Evolutionary conservation across 2,888 invertebrate genomes (phyloP), one percentile per base, ranked within the genome.

Genomic region (Erebia ligea): DNA sequence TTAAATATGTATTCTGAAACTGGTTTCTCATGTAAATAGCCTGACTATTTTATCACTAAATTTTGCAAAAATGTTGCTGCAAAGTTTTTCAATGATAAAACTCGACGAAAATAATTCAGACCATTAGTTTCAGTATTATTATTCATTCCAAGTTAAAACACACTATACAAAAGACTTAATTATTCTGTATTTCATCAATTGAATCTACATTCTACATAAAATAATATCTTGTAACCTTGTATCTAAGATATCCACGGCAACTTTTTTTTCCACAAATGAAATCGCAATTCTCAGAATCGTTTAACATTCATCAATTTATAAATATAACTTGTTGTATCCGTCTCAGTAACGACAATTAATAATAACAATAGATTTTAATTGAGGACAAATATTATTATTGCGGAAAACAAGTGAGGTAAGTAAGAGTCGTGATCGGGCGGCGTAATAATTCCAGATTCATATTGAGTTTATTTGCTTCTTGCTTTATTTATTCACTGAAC

Each of bases 401-500:
- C 68, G 68, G 68, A 68, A 68, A 71, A 71, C 57, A 45, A 68
- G 54, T 45, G 45, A 68, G 52, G 54, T 68, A 63, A 68, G 48
- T 68, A 63, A 68, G 56, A 68, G 64, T 68, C 68, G 64, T 71
- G 71, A 68, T 57, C 56, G 25, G 56, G 56, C 13, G 21, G 5
- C 13, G 25, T 25, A 21, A 13, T 42, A 19, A 48, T 3, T 45
- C 13, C 19, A 15, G 6, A 48, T 48, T 25, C 9, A 19, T 48
- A 21, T 45, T 15, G 21, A 62, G 25, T 62, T 62, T 48, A 48
- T 48, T 25, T 13, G 21, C 45, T 40, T 17, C 45, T 40, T 17
- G n/a, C 45, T n/a, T n/a, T n/a, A n/a, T n/a, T n/a, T n/a, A 62
- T 48, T 62, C 21, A 19, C 17, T 58, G 17, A 61, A 61, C 17